Evolutionary conservation across 2,888 invertebrate species (phyloP), one percentile per base, ranked within the genome.

Genomic region (Pocota personata): DNA sequence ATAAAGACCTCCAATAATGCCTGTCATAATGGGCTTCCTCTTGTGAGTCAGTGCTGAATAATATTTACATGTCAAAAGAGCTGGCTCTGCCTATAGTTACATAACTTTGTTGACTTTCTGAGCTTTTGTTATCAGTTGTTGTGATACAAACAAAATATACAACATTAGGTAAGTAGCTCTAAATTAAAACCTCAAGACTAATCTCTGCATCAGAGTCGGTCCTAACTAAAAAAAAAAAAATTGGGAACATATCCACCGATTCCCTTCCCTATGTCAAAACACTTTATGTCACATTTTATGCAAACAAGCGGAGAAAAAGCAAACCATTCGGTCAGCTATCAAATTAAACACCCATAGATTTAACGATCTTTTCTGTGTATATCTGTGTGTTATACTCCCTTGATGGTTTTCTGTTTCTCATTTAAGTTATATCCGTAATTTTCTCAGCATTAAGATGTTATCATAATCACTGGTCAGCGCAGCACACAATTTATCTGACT

Each of bases 211-310:
- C 32, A 12, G 10, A 19, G 30, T 30, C 16, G 19, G 19, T 21
- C 57, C 19, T 4, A 12, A 55, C 8, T n/a, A n/a, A n/a, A n/a
- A n/a, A n/a, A n/a, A n/a, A n/a, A n/a, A 19, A 14, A 37, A 60
- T 14, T 60, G 40, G 40, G 30, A 62, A 30, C 32, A 43, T 30
- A 43, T 43, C 24, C 27, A 30, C 14, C 7, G 4, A 16, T 43
- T 67, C 21, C 24, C 46, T 46, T 57, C 32, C 57, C 71, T 67
- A 43, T 77, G 76, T 67, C 67, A 60, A 67, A 77, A 60, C 50
- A 35, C 37, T 76, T 76, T 77, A 76, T 76, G 67, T 77, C 76
- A 60, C 67, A 66, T 69, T 69, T 67, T 69, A 67, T 67, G 67
- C 67, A 76, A 67, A 76, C 76, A 57, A 58, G 37, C 27, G 12